Evolutionary conservation across 2,888 invertebrate species (phyloP), one percentile per base, ranked within the genome.

Genomic region (Dione vanillae): DNA sequence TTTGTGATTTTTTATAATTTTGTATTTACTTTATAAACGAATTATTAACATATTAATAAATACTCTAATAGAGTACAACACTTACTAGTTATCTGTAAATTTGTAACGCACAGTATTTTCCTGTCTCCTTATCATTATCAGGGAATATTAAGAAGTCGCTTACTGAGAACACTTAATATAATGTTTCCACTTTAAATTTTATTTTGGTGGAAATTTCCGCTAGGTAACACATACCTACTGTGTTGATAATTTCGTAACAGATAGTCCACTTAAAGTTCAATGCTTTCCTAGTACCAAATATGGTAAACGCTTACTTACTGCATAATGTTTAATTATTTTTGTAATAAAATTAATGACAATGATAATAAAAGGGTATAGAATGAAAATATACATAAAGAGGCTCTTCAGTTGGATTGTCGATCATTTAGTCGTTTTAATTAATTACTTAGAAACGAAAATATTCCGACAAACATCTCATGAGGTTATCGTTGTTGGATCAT

Each of bases 241-340:
- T 45, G 16, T 61, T 27, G n/a, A 45, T 43, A 61, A 41, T 19
- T 40, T 35, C n/a, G 27, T 35, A 56, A 35, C 0, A 49, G 19
- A 49, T 49, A 49, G 19, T 49, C 49, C 11, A 49, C 19, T 49
- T 49, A 47, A 47, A n/a, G 49, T 49, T 49, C 19, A 49, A 11
- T 20, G 49, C 19, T 49, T 45, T 19, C 49, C 1, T 16, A 16
- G 16, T 16, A 47, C 19, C 19, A 49, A 49, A 11, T 0, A 10
- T 16, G 16, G 10, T 7, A 45, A n/a, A 16, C 16, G 2, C n/a
- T 45, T n/a, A 10, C 47, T 16, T n/a, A 16, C 16, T 2, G 16
- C 9, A 19, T 16, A 47, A 19, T 10, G 5, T 19, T 45, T 11
- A 11, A 11, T 5, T 19, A 49, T 49, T 49, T 49, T 10, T 10